A percentile compares a stretch with the other conserved stretches of the same genome.
Conservation (phyloP, 2,888 invertebrate species). For the Bursaphelenchus okinawaensis region DNA sequence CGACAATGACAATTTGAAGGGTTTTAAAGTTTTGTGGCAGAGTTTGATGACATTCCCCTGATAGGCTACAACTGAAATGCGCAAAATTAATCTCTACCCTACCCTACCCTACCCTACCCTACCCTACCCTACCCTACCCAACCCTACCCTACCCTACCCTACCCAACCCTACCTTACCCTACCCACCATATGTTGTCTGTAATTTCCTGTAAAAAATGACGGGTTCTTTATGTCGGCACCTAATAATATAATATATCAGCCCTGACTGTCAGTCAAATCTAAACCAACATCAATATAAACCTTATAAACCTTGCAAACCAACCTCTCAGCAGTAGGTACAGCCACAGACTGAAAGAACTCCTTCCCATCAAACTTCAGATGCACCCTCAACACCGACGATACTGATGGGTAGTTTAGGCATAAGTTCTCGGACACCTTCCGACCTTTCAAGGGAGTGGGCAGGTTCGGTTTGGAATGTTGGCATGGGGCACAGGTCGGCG, state of each 20-base stretch:
- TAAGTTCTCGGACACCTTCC: not conserved
- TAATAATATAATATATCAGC: too few species aligned
- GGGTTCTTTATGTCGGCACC: too few species aligned
- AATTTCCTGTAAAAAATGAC: too few species aligned
- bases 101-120: too few species aligned
- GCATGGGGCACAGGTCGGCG: not conserved
- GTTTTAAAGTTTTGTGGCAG: conserved; percentile 8
- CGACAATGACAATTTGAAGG: conserved; percentile 8
- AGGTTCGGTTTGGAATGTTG: not conserved
- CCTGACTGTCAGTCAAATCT: too few species aligned
- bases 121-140: too few species aligned
- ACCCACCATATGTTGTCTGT: too few species aligned
- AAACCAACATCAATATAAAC: not conserved
- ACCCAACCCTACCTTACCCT: too few species aligned
- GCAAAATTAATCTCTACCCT: too few species aligned
- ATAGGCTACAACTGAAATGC: conserved; percentile 11
- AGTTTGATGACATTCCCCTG: not conserved
- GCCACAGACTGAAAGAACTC: conserved; percentile 9
- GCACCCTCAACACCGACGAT: conserved; percentile 10
- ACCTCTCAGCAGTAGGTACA: conserved; percentile 8
- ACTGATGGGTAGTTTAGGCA: not conserved
- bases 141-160: too few species aligned
- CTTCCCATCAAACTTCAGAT: conserved; percentile 14
- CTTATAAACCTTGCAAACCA: not conserved
- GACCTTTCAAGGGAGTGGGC: not conserved